phyloP scores from a whole-genome alignment of 2,113 vertebrate species.

The Scophthalmus maximus region DNA sequence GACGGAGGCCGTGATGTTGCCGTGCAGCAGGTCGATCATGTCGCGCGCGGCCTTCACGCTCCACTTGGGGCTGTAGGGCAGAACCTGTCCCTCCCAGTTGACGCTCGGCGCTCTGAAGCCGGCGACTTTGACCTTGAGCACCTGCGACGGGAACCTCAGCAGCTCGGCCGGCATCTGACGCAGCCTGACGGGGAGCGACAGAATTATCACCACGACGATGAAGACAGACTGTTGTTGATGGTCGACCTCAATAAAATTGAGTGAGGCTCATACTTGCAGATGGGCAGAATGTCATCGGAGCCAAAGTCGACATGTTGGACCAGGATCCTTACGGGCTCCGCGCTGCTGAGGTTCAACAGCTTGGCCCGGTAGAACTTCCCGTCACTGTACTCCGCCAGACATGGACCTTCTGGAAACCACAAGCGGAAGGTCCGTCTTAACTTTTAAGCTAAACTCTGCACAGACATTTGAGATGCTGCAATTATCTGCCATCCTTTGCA shows the following conservation, averaged over 20 bases:
- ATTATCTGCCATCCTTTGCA: no score
- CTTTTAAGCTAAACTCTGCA: no score
- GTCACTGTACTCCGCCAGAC: slow-evolving; percentile 92
- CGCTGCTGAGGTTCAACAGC: slow-evolving; percentile 81
- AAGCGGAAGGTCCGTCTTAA: background rate
- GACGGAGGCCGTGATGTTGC: slow-evolving; percentile 82
- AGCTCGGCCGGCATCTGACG: slow-evolving; percentile 85
- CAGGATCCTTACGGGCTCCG: slow-evolving; percentile 83
- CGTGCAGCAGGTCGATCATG: slow-evolving; percentile 87
- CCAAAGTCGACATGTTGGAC: slow-evolving; percentile 94
- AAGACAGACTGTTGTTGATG: no score
- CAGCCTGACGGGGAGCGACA: slow-evolving; percentile 80
- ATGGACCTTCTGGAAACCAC: slow-evolving; percentile 84
- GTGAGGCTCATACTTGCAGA: slow-evolving; percentile 86
- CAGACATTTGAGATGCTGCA: no score
- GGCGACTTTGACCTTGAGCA: slow-evolving; percentile 83
- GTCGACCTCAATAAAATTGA: no score
- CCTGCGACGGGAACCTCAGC: slow-evolving; percentile 83
- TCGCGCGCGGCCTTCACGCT: slow-evolving; percentile 86
- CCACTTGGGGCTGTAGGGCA: slow-evolving; percentile 91
- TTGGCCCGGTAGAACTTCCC: slow-evolving; percentile 89
- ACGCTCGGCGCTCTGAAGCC: slow-evolving; percentile 86
- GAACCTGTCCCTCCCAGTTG: slow-evolving; percentile 61
- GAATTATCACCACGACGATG: no score
- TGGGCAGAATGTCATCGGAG: slow-evolving; percentile 84